phyloP scores from a whole-genome alignment of 2,113 vertebrate genomes.

The Euleptes europaea region DNA sequence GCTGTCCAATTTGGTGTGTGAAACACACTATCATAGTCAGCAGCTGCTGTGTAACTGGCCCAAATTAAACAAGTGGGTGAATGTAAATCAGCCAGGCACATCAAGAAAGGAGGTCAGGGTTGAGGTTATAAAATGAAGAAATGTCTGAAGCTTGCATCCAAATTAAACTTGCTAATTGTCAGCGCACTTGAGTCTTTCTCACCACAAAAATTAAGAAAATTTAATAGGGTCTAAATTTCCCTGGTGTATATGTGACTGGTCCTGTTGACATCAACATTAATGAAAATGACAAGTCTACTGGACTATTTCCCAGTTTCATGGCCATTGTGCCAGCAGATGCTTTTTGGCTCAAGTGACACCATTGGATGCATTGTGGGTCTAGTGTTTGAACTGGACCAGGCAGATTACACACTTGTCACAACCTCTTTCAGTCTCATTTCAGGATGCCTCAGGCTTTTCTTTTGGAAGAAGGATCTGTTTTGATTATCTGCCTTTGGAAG shows the following conservation, averaged over 20 bases:
- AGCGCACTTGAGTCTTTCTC: constrained; percentile 25
- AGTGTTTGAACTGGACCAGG: not conserved
- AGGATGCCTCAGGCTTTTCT: not conserved
- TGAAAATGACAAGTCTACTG: constrained; percentile 31
- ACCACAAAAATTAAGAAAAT: constrained; percentile 48
- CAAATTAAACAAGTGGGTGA: constrained; percentile 51
- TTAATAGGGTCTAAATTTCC: constrained; percentile 46
- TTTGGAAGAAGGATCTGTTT: not conserved
- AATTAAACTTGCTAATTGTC: constrained; percentile 56
- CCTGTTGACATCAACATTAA: constrained; percentile 37
- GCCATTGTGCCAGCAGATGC: not conserved
- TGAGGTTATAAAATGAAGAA: constrained; percentile 60
- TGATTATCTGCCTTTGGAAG: not conserved
- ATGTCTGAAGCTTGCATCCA: constrained; percentile 45
- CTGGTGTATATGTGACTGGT: constrained; percentile 21
- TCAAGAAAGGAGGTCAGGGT: constrained; percentile 18
- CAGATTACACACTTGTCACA: not conserved
- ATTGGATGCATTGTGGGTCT: not conserved
- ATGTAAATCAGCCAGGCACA: constrained; percentile 47
- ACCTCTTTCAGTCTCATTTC: not conserved
- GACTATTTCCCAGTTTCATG: constrained; percentile 32
- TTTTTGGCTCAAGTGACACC: not conserved
- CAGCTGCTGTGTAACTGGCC: constrained; percentile 53
- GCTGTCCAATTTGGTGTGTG: constrained; percentile 1
- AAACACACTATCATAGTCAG: constrained; percentile 34